Evolutionary conservation across 2,797 vertebrate genomes (phyloP), one percentile per base, ranked within the genome.

Genomic region (Paguma larvata): DNA sequence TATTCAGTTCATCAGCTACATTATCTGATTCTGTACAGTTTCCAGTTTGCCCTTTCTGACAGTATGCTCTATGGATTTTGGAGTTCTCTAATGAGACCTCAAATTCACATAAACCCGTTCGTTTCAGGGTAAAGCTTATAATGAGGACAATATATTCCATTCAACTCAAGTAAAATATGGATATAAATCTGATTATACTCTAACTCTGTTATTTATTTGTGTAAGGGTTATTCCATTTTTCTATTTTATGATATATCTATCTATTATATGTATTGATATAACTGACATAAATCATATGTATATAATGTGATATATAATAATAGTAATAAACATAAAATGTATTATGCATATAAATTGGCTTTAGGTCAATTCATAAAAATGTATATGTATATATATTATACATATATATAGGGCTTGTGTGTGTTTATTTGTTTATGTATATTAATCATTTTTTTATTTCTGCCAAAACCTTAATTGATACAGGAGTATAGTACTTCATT

Each of bases 101-200:
- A 75, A 6, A 82, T 63, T 23, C 41, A 10, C 6, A 7, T 30
- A 48, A 56, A 1, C 14, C 16, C 70, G 62, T 89, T n/a, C 30
- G 46, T 92, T 96, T 59, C 34, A 89, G 68, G 88, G 83, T 6
- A 4, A 70, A 97, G n/a, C 1, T 93, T 93, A 65, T 78, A 85
- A 91, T 95, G 89, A 85, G 9, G 3, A 44, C 4, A 83, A 83
- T 85, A 86, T 59, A 79, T 77, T 41, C 68, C 12, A 68, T 15
- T 97, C 5, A 78, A 80, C 30, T 32, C 53, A 95, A n/a, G 63
- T 38, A 72, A 95, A 78, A 19, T 51, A n/a, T 32, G 2, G 13
- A 46, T 34, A 82, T 48, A 62, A 5, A 8, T 16, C 38, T 7
- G 12, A 51, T 84, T 41, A 84, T 51, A 48, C 53, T 82, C 18